Percentiles rank a stretch among this genome's conserved stretches.
phyloP scores from a whole-genome alignment of 1,140 invertebrate species.

The Samia ricini region DNA sequence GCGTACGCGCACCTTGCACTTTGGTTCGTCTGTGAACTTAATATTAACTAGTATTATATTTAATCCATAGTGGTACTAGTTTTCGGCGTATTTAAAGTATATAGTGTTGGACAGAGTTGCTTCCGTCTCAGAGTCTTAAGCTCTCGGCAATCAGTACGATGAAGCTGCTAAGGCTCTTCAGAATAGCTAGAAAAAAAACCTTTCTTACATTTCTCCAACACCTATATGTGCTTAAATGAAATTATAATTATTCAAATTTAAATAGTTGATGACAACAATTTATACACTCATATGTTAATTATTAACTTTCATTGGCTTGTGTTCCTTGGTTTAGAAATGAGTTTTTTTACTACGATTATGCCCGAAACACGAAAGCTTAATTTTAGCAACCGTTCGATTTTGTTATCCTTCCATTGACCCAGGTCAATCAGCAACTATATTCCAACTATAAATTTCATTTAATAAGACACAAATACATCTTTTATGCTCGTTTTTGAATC shows the following conservation, averaged over 20 bases:
- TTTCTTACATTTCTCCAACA: too few species aligned
- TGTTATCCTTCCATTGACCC: slow-evolving; percentile 61
- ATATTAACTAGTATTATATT: slow-evolving; percentile 56
- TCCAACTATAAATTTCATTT: slow-evolving; percentile 76
- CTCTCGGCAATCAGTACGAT: too few species aligned
- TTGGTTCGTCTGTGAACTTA: slow-evolving; percentile 41
- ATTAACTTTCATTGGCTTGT: too few species aligned
- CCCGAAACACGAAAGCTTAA: slow-evolving; percentile 24
- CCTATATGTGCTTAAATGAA: too few species aligned
- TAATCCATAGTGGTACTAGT: slow-evolving; percentile 13
- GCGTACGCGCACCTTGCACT: slow-evolving; percentile 69
- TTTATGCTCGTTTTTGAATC: slow-evolving; percentile 67
- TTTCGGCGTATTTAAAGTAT: neutral
- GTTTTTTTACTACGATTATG: neutral
- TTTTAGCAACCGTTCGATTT: slow-evolving; percentile 52
- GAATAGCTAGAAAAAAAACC: too few species aligned
- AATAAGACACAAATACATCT: slow-evolving; percentile 75
- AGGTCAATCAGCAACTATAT: slow-evolving; percentile 72
- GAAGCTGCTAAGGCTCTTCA: too few species aligned
- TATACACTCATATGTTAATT: too few species aligned
- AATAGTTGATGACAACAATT: too few species aligned
- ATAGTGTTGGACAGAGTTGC: neutral
- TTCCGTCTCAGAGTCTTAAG: too few species aligned
- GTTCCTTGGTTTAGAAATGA: too few species aligned
- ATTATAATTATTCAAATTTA: too few species aligned